Conservation (phyloP, 1,140 invertebrate genomes). For the Trachelipus rathkii region DNA sequence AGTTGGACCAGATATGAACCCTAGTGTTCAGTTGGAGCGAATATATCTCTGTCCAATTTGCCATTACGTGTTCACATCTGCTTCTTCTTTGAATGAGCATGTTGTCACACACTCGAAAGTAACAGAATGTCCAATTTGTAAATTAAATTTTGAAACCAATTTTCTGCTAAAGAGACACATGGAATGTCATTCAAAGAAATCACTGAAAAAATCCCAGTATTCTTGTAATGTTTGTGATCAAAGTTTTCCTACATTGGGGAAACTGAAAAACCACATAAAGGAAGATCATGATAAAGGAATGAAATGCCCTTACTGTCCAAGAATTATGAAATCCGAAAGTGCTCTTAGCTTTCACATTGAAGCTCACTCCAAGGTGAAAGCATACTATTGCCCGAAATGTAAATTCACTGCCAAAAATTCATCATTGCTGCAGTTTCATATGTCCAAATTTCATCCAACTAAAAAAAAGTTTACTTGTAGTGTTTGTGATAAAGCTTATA, state of each 20-base stretch:
- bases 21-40: background rate
- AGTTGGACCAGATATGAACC: background rate
- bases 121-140: background rate
- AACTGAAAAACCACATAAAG: background rate
- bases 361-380: background rate
- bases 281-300: background rate
- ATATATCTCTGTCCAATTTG: background rate
- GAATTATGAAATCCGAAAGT: background rate
- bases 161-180: background rate
- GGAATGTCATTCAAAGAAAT: background rate
- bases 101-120: background rate
- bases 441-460: background rate
- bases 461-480: background rate
- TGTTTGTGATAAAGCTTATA: background rate
- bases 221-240: background rate
- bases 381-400: background rate
- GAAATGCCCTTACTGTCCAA: background rate
- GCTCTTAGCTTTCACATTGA: background rate
- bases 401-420: constrained; percentile 1
- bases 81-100: background rate
- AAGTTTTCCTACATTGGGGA: background rate
- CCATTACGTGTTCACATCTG: background rate
- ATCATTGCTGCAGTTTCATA: background rate
- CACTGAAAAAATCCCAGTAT: background rate
- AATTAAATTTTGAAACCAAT: background rate